phyloP scores from a whole-genome alignment of 2,888 invertebrate genomes.

The Ferdinandea cuprea region DNA sequence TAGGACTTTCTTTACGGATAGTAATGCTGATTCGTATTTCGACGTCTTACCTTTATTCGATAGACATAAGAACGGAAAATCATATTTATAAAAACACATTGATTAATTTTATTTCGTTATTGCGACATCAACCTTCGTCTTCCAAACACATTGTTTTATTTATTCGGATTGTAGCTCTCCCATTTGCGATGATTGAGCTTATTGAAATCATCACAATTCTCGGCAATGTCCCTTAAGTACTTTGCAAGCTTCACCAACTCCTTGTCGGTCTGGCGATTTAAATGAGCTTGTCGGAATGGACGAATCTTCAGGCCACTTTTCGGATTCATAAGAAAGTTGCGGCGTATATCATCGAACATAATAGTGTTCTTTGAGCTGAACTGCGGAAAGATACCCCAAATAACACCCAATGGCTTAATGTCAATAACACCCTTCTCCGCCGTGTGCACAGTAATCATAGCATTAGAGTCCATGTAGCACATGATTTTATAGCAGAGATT shows the following conservation, averaged over 20 bases:
- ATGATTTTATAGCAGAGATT: slow-evolving; percentile 94
- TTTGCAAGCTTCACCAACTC: slow-evolving; percentile 92
- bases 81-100: slow-evolving; percentile 11
- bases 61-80: too few relatives aligned
- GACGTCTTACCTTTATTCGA: too few relatives aligned
- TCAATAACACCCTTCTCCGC: slow-evolving; percentile 95
- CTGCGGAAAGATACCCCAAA: slow-evolving; percentile 97
- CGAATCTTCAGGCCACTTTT: slow-evolving; percentile 95
- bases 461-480: slow-evolving; percentile 94
- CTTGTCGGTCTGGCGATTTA: slow-evolving; percentile 91
- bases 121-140: neutral
- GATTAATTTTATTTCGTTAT: slow-evolving; percentile 30
- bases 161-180: slow-evolving; percentile 88
- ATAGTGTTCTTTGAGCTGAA: slow-evolving; percentile 96
- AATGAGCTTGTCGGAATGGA: slow-evolving; percentile 95
- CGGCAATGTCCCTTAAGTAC: slow-evolving; percentile 92
- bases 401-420: slow-evolving; percentile 97
- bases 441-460: slow-evolving; percentile 97
- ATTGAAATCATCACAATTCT: slow-evolving; percentile 91
- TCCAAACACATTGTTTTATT: slow-evolving; percentile 13
- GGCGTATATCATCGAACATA: slow-evolving; percentile 97
- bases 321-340: slow-evolving; percentile 99
- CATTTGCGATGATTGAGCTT: slow-evolving; percentile 94
- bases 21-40: too few relatives aligned
- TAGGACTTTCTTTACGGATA: too few relatives aligned